A percentile compares a stretch with the other conserved stretches of the same genome.
Conservation (phyloP, 2,888 invertebrate species). For the Strigamia transsilvanica region DNA sequence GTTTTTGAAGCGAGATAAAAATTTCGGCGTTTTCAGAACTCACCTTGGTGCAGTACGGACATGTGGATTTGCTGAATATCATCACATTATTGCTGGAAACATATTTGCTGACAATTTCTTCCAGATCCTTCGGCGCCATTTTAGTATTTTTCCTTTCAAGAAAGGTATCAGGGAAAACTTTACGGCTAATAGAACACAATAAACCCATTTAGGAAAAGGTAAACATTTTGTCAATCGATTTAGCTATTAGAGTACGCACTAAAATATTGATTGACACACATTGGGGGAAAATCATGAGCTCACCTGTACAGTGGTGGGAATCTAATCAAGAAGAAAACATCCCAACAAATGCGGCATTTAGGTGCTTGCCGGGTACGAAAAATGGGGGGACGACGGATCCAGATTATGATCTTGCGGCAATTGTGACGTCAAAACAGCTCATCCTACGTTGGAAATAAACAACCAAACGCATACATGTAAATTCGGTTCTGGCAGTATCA, state of each 20-base stretch:
- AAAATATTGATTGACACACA: not conserved
- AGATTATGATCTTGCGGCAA: not conserved
- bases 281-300: not conserved
- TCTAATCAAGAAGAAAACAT: not conserved
- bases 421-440: not conserved
- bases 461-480: too few species aligned
- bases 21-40: not conserved
- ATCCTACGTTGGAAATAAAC: too few species aligned
- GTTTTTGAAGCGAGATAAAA: not conserved
- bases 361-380: not conserved
- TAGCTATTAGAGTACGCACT: not conserved
- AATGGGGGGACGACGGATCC: not conserved
- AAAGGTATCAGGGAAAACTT: not conserved
- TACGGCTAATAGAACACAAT: not conserved
- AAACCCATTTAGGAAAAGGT: not conserved
- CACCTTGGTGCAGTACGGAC: constrained; percentile 54
- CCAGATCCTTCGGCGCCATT: constrained; percentile 46
- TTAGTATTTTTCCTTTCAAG: not conserved
- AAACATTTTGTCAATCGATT: not conserved
- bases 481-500: too few species aligned
- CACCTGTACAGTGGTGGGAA: not conserved
- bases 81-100: constrained; percentile 54
- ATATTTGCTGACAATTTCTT: constrained; percentile 43
- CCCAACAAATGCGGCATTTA: not conserved
- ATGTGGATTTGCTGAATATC: constrained; percentile 55